Percentiles rank a stretch among this genome's conserved stretches.
Evolutionary conservation across 2,888 invertebrate genomes (phyloP).

Genomic region (Acanthosepion esculentum): DNA sequence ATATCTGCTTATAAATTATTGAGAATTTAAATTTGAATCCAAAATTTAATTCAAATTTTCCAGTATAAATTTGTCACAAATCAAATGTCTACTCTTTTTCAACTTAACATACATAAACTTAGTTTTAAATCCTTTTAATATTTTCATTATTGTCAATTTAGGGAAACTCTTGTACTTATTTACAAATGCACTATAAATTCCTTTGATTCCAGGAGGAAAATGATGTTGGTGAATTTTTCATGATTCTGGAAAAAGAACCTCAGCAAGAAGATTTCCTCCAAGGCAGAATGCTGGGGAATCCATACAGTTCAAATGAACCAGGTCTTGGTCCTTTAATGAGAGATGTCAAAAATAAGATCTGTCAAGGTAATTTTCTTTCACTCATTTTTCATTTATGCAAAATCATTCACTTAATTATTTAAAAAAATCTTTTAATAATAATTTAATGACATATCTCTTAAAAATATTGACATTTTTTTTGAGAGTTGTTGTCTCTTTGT

Average conservation of each 20-base stretch:
- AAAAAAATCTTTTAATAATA: too few relatives aligned
- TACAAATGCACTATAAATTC: neutral
- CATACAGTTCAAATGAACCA: constrained; percentile 93
- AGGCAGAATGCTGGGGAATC: constrained; percentile 98
- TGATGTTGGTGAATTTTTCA: constrained; percentile 95
- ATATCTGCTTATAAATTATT: too few relatives aligned
- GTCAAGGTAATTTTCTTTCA: constrained; percentile 66
- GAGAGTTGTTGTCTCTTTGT: too few relatives aligned
- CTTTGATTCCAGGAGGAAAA: constrained; percentile 84
- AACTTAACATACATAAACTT: too few relatives aligned
- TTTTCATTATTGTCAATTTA: neutral
- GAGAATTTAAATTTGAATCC: too few relatives aligned
- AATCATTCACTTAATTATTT: too few relatives aligned
- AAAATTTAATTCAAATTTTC: too few relatives aligned
- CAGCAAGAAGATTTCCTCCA: constrained; percentile 99
- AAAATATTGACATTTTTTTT: too few relatives aligned
- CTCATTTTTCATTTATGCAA: neutral
- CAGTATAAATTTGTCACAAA: too few relatives aligned
- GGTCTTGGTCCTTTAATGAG: constrained; percentile 98
- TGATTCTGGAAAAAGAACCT: constrained; percentile 97
- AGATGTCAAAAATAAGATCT: constrained; percentile 98
- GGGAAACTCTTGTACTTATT: neutral
- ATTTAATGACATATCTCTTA: too few relatives aligned
- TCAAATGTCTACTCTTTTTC: too few relatives aligned
- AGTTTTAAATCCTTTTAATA: too few relatives aligned